Evolutionary conservation across 2,888 invertebrate species (phyloP).

Genomic region (Apantesis nais): DNA sequence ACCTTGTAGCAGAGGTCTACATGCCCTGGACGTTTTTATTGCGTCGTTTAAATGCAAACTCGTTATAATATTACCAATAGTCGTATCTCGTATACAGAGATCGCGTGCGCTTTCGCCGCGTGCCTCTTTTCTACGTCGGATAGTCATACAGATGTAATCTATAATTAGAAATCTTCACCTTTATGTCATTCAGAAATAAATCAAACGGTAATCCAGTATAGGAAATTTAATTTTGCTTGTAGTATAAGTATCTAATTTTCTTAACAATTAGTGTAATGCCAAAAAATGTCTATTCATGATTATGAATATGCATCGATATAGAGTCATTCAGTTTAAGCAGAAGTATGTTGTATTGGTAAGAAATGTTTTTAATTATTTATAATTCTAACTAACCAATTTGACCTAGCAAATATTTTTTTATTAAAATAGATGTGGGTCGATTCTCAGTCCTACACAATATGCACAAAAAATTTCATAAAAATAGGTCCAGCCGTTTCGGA

Average conservation of each 20-base stretch:
- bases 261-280: slow-evolving; percentile 4
- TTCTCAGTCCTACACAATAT: no score
- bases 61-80: slow-evolving; percentile 50
- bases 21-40: slow-evolving; percentile 42
- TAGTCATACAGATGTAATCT: slow-evolving; percentile 47
- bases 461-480: no score
- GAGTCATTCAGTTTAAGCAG: slow-evolving; percentile 50
- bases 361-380: slow-evolving; percentile 65
- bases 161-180: slow-evolving; percentile 9
- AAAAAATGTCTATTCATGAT: slow-evolving; percentile 6
- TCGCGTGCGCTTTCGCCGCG: slow-evolving; percentile 58
- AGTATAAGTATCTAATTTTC: slow-evolving; percentile 1
- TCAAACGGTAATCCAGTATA: background rate
- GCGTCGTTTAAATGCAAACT: slow-evolving; percentile 47
- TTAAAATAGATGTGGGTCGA: no score
- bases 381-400: no score
- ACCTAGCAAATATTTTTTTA: no score
- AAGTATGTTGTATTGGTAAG: slow-evolving; percentile 54
- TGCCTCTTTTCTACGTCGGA: slow-evolving; percentile 54
- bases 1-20: slow-evolving; percentile 47
- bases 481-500: no score
- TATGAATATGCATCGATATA: slow-evolving; percentile 17
- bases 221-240: background rate
- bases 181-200: background rate
- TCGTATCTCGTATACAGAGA: slow-evolving; percentile 39